A percentile compares a stretch with the other conserved stretches of the same genome.
Conservation (phyloP, 92 coral and sea anemone genomes). For the Virgularia gustaviana region DNA sequence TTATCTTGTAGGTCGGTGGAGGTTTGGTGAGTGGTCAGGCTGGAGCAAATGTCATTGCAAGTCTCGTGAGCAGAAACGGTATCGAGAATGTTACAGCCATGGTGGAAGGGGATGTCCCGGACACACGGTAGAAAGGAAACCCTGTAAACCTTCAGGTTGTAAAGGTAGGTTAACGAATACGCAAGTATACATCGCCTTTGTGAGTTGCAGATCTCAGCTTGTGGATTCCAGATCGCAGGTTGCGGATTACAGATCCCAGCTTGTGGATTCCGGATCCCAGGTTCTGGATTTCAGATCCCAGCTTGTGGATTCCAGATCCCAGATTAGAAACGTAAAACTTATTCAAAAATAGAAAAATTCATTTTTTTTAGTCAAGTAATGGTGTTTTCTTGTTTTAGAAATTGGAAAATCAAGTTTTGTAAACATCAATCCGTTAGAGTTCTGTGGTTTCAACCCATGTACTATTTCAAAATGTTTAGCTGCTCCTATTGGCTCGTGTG, state of each 20-base stretch:
- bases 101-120: constrained; percentile 7
- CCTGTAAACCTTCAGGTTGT: constrained; percentile 19
- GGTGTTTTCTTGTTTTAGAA: not conserved
- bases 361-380: too few relatives aligned
- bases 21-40: constrained; percentile 24
- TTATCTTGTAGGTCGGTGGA: constrained; percentile 11
- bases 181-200: too few relatives aligned
- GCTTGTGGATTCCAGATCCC: too few relatives aligned
- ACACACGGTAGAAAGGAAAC: not conserved
- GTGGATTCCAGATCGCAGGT: too few relatives aligned
- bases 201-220: too few relatives aligned
- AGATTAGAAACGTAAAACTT: not conserved
- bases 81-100: constrained; percentile 28
- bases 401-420: constrained; percentile 47
- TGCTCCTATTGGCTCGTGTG: constrained; percentile 84
- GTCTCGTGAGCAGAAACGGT: constrained; percentile 11
- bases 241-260: too few relatives aligned
- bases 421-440: constrained; percentile 81
- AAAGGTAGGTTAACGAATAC: too few relatives aligned
- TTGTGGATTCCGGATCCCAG: too few relatives aligned
- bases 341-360: not conserved
- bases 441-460: constrained; percentile 96
- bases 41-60: constrained; percentile 25
- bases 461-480: constrained; percentile 74
- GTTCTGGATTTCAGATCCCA: too few relatives aligned